Evolutionary conservation across 2,113 vertebrate species (phyloP).

Genomic region (Eudorcas thomsonii): DNA sequence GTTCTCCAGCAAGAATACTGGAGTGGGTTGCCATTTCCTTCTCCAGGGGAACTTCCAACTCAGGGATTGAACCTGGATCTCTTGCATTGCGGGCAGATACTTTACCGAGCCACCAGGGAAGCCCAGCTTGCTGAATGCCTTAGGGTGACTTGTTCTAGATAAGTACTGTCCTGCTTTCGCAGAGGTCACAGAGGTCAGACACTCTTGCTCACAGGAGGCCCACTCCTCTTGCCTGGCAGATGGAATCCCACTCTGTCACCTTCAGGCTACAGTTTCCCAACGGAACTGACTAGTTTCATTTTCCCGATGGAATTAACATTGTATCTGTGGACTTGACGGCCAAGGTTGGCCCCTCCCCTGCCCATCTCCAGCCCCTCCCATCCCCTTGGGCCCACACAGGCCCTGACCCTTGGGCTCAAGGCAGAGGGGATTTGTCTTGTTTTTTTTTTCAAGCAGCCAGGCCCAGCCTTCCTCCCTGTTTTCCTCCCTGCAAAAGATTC

Average conservation of each 20-base stretch:
- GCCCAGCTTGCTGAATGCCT: neutral
- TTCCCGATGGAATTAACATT: neutral
- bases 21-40: neutral
- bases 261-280: neutral
- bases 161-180: neutral
- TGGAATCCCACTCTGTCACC: neutral
- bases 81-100: neutral
- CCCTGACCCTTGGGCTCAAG: neutral
- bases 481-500: neutral
- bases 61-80: neutral
- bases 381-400: neutral
- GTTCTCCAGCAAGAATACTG: neutral
- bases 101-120: neutral
- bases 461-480: neutral
- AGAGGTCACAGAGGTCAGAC: neutral
- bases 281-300: neutral
- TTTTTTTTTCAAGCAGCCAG: neutral
- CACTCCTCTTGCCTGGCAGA: neutral
- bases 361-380: too few relatives aligned
- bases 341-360: neutral
- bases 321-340: rapidly evolving
- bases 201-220: too few relatives aligned
- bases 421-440: neutral
- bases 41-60: neutral
- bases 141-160: neutral